Conservation (phyloP, 2,113 vertebrate species). For the Pipra filicauda region DNA sequence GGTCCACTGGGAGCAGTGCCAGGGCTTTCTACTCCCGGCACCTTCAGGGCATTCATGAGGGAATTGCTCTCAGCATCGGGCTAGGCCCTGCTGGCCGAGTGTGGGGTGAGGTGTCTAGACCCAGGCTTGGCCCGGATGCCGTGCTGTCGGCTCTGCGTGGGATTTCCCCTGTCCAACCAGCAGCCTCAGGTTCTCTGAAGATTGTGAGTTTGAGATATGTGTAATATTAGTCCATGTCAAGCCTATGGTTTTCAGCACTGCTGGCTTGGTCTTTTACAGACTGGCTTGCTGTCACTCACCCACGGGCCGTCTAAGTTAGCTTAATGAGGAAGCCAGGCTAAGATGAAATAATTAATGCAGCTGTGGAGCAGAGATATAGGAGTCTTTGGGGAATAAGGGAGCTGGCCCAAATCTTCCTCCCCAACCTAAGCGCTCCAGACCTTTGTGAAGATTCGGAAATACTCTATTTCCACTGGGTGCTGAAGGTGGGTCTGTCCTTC, state of each 20-base stretch:
- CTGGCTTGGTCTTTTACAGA: slow-evolving; percentile 29
- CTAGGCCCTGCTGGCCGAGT: not conserved
- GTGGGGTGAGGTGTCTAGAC: not conserved
- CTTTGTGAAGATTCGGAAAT: not conserved
- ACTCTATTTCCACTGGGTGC: slow-evolving; percentile 30
- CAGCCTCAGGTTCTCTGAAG: slow-evolving; percentile 32
- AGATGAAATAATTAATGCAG: slow-evolving; percentile 62
- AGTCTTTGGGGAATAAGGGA: slow-evolving; percentile 7
- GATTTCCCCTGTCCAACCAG: not conserved
- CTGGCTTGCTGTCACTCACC: slow-evolving; percentile 19
- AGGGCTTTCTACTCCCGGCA: not conserved
- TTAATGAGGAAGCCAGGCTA: slow-evolving; percentile 62
- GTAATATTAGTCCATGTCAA: slow-evolving; percentile 1
- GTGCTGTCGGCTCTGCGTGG: fast-evolving
- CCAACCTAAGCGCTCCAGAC: not conserved
- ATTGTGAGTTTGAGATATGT: slow-evolving; percentile 36
- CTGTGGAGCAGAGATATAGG: slow-evolving; percentile 31
- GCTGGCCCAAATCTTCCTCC: slow-evolving; percentile 22
- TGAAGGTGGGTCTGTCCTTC: not conserved
- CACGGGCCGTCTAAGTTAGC: not conserved
- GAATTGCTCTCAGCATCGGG: not conserved
- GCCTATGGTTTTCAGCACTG: slow-evolving; percentile 2
- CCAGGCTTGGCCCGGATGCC: not conserved
- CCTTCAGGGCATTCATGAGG: not conserved
- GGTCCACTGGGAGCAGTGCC: not conserved